Percentiles rank a stretch among this genome's conserved stretches.
Evolutionary conservation across 2,113 vertebrate genomes (phyloP).

Genomic region (Myanophis thanlyinensis): DNA sequence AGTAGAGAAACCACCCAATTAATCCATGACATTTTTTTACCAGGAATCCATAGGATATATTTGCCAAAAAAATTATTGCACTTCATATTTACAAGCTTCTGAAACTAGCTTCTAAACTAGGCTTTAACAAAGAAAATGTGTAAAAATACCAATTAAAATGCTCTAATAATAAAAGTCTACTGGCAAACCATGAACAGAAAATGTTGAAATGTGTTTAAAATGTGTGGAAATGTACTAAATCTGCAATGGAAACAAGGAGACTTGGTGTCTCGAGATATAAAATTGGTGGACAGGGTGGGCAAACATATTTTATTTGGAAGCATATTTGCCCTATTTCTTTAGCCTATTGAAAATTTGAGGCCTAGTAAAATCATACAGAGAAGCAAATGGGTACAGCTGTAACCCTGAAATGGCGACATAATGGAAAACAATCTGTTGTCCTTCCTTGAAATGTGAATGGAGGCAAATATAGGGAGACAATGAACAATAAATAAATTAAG

Average conservation of each 20-base stretch:
- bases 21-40: conserved; percentile 18
- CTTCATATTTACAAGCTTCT: conserved; percentile 70
- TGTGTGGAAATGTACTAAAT: conserved; percentile 49
- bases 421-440: neutral
- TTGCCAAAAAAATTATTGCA: conserved; percentile 57
- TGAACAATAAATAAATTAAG: neutral
- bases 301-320: neutral
- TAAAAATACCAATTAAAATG: conserved; percentile 71
- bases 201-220: conserved; percentile 62
- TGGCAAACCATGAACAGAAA: conserved; percentile 66
- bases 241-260: conserved; percentile 46
- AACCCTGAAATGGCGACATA: neutral
- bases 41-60: conserved; percentile 39
- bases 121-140: conserved; percentile 75
- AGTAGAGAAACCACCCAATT: conserved; percentile 3
- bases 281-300: conserved; percentile 31
- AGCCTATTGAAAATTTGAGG: neutral
- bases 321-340: no score
- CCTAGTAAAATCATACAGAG: neutral
- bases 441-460: neutral
- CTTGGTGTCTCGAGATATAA: conserved; percentile 35
- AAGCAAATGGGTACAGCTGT: neutral
- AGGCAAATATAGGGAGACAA: neutral
- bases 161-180: conserved; percentile 71
- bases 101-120: conserved; percentile 70